Percentiles rank a stretch among this genome's conserved stretches.
Evolutionary conservation across 2,113 vertebrate species (phyloP).

Genomic region (Scomber colias): DNA sequence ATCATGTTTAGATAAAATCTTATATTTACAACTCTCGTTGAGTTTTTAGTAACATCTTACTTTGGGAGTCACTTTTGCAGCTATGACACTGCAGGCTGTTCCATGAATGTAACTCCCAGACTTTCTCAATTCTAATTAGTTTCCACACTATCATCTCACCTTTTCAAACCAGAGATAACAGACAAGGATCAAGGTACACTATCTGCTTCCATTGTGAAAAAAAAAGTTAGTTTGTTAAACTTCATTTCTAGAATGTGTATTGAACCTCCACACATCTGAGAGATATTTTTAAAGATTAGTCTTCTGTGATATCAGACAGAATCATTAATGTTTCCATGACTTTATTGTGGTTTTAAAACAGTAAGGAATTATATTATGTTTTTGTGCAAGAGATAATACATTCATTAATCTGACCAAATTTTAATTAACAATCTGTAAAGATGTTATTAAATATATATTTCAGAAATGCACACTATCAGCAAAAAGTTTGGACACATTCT

Average conservation of each 20-base stretch:
- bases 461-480: not conserved
- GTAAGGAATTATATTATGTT: not conserved
- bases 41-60: not conserved
- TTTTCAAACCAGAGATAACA: too few species aligned
- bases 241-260: slow-evolving; percentile 19
- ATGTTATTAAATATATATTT: not conserved
- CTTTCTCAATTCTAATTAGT: not conserved
- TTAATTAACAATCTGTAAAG: not conserved
- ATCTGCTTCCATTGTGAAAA: slow-evolving; percentile 8
- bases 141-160: too few species aligned
- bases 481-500: too few species aligned
- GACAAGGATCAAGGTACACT: too few species aligned
- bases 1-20: slow-evolving; percentile 14
- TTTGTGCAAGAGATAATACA: too few species aligned
- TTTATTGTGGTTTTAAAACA: not conserved
- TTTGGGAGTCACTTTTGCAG: not conserved
- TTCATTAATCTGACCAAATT: not conserved
- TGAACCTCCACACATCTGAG: slow-evolving; percentile 36
- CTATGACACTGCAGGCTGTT: not conserved
- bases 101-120: not conserved
- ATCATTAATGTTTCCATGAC: slow-evolving; percentile 19
- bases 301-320: slow-evolving; percentile 26
- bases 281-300: slow-evolving; percentile 42
- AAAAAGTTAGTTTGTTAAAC: not conserved
- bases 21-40: not conserved